These are phyloP conservation scores for Poicephalus gulielmi DNA, from an alignment of 2,113 vertebrate species.

Conservation along the genomic window DNA sequence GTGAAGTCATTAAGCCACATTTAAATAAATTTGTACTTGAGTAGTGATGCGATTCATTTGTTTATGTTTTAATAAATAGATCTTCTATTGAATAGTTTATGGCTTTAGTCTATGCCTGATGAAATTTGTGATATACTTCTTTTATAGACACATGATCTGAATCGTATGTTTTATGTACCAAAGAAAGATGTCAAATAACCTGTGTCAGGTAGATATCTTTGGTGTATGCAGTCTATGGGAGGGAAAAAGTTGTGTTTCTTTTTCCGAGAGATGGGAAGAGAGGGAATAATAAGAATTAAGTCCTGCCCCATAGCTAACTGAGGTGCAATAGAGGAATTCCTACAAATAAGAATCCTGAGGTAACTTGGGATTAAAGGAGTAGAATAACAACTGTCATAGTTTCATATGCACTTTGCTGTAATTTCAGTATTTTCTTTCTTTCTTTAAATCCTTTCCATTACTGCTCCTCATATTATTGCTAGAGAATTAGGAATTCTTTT, in stretches of 20 bases:
- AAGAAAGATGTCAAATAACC: not conserved
- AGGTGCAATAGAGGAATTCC: not conserved
- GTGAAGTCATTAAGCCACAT: not conserved
- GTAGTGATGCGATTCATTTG: slow-evolving; percentile 15
- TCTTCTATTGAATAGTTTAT: slow-evolving; percentile 30
- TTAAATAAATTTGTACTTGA: slow-evolving; percentile 4
- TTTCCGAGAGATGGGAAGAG: not conserved
- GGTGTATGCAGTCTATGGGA: not conserved
- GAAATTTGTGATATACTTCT: slow-evolving; percentile 33
- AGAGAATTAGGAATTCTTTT: not conserved
- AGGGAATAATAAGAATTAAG: not conserved
- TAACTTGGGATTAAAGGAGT: slow-evolving; percentile 12
- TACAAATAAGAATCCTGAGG: not conserved
- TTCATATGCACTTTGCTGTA: not conserved
- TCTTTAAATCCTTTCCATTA: not conserved
- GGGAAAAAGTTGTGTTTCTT: not conserved
- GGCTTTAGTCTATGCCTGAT: slow-evolving; percentile 20
- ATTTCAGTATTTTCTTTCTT: not conserved
- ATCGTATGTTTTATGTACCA: slow-evolving; percentile 26
- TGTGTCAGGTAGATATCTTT: slow-evolving; percentile 39
- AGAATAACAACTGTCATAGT: not conserved
- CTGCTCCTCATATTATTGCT: not conserved
- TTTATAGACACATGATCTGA: slow-evolving; percentile 36
- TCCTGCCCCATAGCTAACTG: not conserved
- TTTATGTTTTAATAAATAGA: not conserved